A percentile compares a stretch with the other conserved stretches of the same genome.
Conservation (phyloP, 2,113 vertebrate genomes). For the Anser brachyrhynchus region DNA sequence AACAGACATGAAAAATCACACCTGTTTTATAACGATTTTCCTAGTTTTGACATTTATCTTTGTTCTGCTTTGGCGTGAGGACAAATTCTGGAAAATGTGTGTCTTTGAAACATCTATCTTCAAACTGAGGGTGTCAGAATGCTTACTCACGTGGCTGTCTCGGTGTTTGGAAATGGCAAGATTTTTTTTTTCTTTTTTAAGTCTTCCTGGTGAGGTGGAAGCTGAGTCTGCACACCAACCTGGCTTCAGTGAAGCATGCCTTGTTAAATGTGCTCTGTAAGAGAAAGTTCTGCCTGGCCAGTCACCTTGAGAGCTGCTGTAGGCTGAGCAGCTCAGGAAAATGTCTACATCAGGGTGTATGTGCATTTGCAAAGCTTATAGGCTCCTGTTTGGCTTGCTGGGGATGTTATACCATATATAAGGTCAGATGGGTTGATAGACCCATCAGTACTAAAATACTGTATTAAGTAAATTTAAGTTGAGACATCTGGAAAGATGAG, state of each 20-base stretch:
- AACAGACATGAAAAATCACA: neutral
- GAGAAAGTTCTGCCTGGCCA: slow-evolving; percentile 34
- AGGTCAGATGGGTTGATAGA: neutral
- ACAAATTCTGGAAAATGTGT: neutral
- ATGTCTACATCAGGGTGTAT: rapidly evolving
- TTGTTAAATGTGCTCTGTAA: neutral
- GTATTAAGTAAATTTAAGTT: neutral
- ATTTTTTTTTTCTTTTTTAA: neutral
- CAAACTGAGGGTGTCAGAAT: neutral
- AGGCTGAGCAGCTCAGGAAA: neutral
- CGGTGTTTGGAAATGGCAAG: neutral
- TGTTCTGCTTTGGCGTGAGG: neutral
- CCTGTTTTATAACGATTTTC: neutral
- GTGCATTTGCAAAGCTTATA: neutral
- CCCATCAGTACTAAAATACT: neutral
- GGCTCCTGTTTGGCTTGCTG: neutral
- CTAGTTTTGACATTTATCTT: neutral
- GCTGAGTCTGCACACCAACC: neutral
- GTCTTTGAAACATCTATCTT: neutral
- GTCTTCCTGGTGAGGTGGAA: neutral
- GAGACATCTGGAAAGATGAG: neutral
- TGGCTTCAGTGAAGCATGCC: neutral
- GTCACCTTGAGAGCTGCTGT: neutral
- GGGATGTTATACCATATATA: rapidly evolving
- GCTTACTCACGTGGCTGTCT: neutral